Evolutionary conservation across 2,888 invertebrate species (phyloP).

Genomic region (Antheraea assamensis): DNA sequence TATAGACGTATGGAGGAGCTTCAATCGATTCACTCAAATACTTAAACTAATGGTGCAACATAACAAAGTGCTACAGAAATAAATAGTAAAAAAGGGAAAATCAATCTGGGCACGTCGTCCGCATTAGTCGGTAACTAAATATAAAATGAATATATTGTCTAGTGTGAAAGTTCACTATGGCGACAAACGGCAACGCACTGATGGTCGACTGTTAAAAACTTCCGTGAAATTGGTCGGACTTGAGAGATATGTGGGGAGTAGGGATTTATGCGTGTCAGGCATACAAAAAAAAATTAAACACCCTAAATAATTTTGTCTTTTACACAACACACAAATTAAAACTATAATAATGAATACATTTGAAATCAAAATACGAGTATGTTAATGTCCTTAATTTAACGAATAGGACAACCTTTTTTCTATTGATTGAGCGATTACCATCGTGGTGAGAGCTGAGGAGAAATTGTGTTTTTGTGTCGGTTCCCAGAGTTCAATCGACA

Average conservation of each 20-base stretch:
- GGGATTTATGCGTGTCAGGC: slow-evolving; percentile 45
- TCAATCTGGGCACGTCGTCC: slow-evolving; percentile 61
- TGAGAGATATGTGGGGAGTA: slow-evolving; percentile 56
- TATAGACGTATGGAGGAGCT: neutral
- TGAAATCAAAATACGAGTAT: no score
- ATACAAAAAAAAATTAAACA: neutral
- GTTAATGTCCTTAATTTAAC: no score
- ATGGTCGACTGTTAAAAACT: slow-evolving; percentile 55
- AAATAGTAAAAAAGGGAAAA: slow-evolving; percentile 66
- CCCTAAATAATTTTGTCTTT: neutral
- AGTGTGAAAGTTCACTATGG: slow-evolving; percentile 75
- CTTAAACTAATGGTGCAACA: slow-evolving; percentile 65
- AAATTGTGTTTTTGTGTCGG: no score
- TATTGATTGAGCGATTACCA: no score
- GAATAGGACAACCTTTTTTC: no score
- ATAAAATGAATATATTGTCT: slow-evolving; percentile 71
- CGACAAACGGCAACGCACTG: slow-evolving; percentile 61
- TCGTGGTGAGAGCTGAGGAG: no score
- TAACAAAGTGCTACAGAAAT: slow-evolving; percentile 72
- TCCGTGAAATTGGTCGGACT: slow-evolving; percentile 55
- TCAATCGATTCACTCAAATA: slow-evolving; percentile 37
- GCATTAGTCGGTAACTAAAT: slow-evolving; percentile 67
- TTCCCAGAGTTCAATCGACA: no score
- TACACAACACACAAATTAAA: neutral
- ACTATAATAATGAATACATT: neutral